Conservation (phyloP, 2,888 invertebrate species). For the Ditula angustiorana region DNA sequence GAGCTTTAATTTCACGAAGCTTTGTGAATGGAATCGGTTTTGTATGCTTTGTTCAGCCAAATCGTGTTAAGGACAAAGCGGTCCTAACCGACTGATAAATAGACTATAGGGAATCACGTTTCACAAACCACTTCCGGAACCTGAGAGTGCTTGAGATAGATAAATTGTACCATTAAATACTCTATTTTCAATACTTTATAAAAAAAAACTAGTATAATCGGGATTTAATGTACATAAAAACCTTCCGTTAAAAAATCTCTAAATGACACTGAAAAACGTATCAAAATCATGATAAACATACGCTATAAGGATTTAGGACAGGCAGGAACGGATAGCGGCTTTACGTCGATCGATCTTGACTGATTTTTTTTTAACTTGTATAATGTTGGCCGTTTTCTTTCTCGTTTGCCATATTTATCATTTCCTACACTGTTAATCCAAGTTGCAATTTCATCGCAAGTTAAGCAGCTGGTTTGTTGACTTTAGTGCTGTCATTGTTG, state of each 20-base stretch:
- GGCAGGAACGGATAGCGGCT: no score
- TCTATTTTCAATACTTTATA: background rate
- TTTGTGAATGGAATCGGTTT: constrained; percentile 61
- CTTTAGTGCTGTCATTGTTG: constrained; percentile 35
- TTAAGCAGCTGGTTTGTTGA: constrained; percentile 8
- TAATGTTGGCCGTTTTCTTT: no score
- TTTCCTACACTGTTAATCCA: constrained; percentile 6
- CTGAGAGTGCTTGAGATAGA: background rate
- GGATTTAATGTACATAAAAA: no score
- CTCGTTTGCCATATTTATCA: no score
- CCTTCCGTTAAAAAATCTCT: no score
- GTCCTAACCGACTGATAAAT: constrained; percentile 54
- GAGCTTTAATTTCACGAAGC: constrained; percentile 61
- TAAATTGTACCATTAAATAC: background rate
- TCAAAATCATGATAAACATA: no score
- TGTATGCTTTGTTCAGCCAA: constrained; percentile 59
- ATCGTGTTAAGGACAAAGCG: constrained; percentile 76
- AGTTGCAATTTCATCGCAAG: background rate
- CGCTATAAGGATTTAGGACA: no score
- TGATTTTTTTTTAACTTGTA: no score
- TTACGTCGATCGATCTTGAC: no score
- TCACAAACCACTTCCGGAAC: constrained; percentile 64
- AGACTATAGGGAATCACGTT: constrained; percentile 70
- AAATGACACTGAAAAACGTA: no score
- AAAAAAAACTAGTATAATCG: background rate